Conservation (phyloP, 92 coral and sea anemone species). For the Metridium senile region DNA sequence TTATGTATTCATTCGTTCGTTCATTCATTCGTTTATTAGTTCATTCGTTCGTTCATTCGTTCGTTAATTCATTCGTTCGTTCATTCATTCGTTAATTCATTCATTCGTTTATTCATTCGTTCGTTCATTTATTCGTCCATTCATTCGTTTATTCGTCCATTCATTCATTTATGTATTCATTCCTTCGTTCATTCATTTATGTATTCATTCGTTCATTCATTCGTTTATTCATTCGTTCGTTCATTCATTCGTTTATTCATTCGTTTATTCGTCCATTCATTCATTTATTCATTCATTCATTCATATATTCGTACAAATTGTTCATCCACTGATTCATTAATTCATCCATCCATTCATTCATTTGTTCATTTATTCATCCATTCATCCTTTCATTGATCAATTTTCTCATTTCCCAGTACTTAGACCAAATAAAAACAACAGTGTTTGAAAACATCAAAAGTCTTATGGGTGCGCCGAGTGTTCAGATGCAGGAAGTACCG, state of each 20-base stretch:
- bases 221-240: background rate
- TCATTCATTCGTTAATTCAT: background rate
- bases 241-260: background rate
- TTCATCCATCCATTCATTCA: background rate
- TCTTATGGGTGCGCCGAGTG: conserved; percentile 94
- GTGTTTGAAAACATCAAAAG: conserved; percentile 83
- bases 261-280: background rate
- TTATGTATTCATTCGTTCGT: background rate
- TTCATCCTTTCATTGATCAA: too few relatives aligned
- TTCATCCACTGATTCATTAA: background rate
- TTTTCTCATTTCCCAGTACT: conserved; percentile 69
- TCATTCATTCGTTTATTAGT: background rate
- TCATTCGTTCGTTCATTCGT: background rate
- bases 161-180: background rate
- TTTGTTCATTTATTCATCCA: background rate
- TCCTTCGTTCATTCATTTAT: background rate
- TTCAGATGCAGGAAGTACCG: conserved; percentile 98
- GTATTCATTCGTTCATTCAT: background rate
- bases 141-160: background rate
- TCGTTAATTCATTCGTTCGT: background rate
- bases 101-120: background rate
- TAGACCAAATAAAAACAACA: conserved; percentile 93
- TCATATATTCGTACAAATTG: background rate
- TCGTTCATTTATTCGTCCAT: background rate
- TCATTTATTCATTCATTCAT: background rate